Evolutionary conservation across 2,797 vertebrate genomes (phyloP), one percentile per base, ranked within the genome.

Genomic region (Lerista edwardsae): DNA sequence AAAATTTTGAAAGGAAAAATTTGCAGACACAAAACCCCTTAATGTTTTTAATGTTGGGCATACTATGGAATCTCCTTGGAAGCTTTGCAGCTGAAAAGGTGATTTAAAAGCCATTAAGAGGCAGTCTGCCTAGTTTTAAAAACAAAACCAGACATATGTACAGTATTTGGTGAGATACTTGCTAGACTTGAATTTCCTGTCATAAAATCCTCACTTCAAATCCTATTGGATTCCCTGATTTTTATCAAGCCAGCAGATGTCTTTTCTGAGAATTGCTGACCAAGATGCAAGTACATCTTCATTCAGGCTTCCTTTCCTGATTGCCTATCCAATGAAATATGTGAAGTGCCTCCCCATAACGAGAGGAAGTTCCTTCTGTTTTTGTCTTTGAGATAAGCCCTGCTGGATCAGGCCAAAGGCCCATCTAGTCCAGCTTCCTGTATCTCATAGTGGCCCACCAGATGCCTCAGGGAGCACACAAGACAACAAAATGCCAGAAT

Each of bases 121-220:
- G 57, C 72, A 29, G 47, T 36, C 61, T 59, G 21, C 59, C 51
- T 74, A 39, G 65, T 23, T 14, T 34, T 55, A 80, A n/a, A 31
- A 17, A 59, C 3, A 47, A 82, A 65, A 25, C 61, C 80, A 82
- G 72, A 65, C 80, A 65, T 74, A 65, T 51, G 17, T 29, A n/a
- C n/a, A n/a, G n/a, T n/a, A 62, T 41, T 29, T 75, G 41, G 71
- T 64, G 25, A 64, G n/a, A 82, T 82, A 65, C n/a, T 67, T 67
- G 29, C 71, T 82, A 65, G 61, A 82, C 80, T 65, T 75, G 75
- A 51, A 75, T 82, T 82, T 82, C 80, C 71, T 75, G 72, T 65
- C 62, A 75, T 82, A 82, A 75, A 65, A 82, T n/a, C 41, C 36
- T 62, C 44, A 36, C 57, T 72, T 81, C 59, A 34, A 82, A 75